A percentile compares a stretch with the other conserved stretches of the same genome.
These are phyloP conservation scores for Coleophora deauratella DNA, from an alignment of 2,888 invertebrate genomes.

Conservation along the genomic window DNA sequence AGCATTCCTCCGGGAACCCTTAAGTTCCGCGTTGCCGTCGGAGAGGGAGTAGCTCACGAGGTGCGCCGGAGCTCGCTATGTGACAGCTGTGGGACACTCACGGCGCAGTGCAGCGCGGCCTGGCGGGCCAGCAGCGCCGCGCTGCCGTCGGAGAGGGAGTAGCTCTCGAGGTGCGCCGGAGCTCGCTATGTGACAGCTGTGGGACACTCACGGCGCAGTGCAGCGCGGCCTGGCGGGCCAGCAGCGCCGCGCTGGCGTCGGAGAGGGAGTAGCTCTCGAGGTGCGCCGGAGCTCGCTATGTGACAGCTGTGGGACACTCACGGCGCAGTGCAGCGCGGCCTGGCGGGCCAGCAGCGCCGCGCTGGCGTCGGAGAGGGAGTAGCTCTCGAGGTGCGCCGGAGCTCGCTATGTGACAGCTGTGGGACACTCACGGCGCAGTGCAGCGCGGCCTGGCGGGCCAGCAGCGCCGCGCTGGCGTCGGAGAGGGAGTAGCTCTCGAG, in stretches of 20 bases:
- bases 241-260: conserved; percentile 88
- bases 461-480: conserved; percentile 88
- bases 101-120: too few relatives aligned
- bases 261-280: conserved; percentile 88
- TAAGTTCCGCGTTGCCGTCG: conserved; percentile 88
- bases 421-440: too few relatives aligned
- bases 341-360: conserved; percentile 80
- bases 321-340: too few relatives aligned
- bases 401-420: neutral
- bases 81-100: too few relatives aligned
- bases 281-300: conserved; percentile 58
- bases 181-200: neutral
- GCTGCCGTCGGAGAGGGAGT: conserved; percentile 91
- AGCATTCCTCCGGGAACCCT: too few relatives aligned
- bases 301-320: too few relatives aligned
- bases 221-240: conserved; percentile 73
- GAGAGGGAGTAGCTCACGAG: conserved; percentile 88
- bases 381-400: conserved; percentile 79
- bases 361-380: conserved; percentile 91
- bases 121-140: conserved; percentile 80
- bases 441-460: conserved; percentile 73
- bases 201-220: too few relatives aligned
- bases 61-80: conserved; percentile 58
- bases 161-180: conserved; percentile 79
- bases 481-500: conserved; percentile 88